These are phyloP conservation scores for Polyommatus icarus DNA, from an alignment of 2,888 invertebrate genomes.

Conservation along the genomic window DNA sequence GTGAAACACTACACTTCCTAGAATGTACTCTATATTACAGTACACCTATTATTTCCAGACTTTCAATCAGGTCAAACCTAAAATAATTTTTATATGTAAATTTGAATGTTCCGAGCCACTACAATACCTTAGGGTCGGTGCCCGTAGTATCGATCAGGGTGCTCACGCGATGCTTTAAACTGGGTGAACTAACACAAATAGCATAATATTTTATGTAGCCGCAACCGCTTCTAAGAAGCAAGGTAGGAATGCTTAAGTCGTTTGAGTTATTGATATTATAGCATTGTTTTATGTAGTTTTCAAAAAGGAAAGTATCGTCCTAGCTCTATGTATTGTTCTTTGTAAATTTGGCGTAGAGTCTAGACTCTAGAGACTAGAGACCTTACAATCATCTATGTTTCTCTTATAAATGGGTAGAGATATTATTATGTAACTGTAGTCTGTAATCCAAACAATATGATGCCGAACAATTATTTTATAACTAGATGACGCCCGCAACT, in stretches of 20 bases:
- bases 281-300: background rate
- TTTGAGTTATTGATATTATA: background rate
- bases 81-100: constrained; percentile 29
- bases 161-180: constrained; percentile 55
- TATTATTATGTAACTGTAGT: background rate
- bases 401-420: background rate
- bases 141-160: constrained; percentile 60
- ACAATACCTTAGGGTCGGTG: constrained; percentile 51
- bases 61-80: constrained; percentile 16
- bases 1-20: background rate
- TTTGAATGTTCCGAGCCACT: constrained; percentile 8
- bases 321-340: background rate
- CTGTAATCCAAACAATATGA: background rate
- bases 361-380: too few relatives aligned
- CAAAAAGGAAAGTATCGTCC: too few relatives aligned
- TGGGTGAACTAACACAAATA: constrained; percentile 30
- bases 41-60: background rate
- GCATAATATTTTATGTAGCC: constrained; percentile 25
- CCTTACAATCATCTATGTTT: background rate
- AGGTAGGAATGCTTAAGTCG: background rate
- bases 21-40: background rate
- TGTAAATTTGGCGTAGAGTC: too few relatives aligned
- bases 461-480: background rate
- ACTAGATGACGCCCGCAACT: too few relatives aligned
- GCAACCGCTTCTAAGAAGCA: constrained; percentile 6